phyloP scores from a whole-genome alignment of 2,888 invertebrate genomes.

The Leptopilina drosophilae region DNA sequence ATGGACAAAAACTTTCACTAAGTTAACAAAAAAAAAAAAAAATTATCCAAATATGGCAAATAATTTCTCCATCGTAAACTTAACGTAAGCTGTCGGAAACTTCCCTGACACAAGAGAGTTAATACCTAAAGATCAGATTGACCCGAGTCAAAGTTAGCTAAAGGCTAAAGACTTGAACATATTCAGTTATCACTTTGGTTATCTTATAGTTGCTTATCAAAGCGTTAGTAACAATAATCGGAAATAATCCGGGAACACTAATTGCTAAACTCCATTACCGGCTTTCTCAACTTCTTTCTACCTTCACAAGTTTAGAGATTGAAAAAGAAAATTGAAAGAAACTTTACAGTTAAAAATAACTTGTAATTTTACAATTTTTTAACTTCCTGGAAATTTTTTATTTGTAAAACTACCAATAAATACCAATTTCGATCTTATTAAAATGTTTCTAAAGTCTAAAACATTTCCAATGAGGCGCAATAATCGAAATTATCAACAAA shows the following conservation, averaged over 20 bases:
- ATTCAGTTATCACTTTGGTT: neutral
- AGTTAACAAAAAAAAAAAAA: neutral
- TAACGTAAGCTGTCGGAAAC: neutral
- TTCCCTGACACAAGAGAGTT: constrained; percentile 9
- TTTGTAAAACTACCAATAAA: no score
- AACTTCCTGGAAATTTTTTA: no score
- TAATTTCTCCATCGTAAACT: neutral
- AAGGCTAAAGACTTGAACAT: constrained; percentile 14
- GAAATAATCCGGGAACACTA: neutral
- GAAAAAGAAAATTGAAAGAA: no score
- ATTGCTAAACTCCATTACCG: neutral
- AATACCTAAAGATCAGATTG: neutral
- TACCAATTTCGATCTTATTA: no score
- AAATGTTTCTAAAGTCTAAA: no score
- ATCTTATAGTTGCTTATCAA: neutral
- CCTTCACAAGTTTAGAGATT: no score
- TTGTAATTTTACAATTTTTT: no score
- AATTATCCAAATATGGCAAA: neutral
- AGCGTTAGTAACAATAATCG: neutral
- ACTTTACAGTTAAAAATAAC: no score
- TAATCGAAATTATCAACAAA: no score
- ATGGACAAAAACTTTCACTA: no score
- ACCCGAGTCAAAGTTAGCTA: neutral
- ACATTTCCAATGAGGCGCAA: no score
- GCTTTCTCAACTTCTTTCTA: no score